phyloP scores from a whole-genome alignment of 1,140 invertebrate genomes.

The Brachionus paranguensis region DNA sequence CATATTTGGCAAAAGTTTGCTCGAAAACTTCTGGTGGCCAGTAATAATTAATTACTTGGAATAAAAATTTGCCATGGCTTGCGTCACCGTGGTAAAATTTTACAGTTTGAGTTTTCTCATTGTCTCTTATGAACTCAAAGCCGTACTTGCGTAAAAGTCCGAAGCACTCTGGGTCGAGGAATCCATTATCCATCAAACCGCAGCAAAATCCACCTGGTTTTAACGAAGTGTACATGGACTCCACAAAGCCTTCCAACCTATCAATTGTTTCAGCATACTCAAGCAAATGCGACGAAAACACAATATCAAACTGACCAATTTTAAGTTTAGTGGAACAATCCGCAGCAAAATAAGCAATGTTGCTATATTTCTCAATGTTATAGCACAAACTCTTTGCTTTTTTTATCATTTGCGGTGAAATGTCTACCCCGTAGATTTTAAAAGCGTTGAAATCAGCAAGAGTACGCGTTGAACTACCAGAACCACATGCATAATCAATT shows the following conservation, averaged over 20 bases:
- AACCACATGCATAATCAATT: constrained; percentile 13
- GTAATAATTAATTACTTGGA: background rate
- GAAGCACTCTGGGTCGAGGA: background rate
- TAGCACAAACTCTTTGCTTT: background rate
- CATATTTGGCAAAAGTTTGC: background rate
- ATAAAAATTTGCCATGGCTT: background rate
- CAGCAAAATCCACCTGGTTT: background rate
- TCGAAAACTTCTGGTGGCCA: background rate
- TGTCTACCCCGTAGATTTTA: background rate
- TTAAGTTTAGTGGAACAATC: background rate
- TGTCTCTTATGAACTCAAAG: background rate
- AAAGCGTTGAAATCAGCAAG: background rate
- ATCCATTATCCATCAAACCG: background rate
- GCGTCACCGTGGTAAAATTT: background rate
- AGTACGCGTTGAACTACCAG: background rate
- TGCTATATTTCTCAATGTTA: background rate
- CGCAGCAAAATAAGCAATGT: background rate
- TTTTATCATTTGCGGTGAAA: background rate
- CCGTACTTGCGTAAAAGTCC: background rate
- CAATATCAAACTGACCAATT: background rate
- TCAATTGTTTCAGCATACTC: background rate
- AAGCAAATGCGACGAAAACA: background rate
- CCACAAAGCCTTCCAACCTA: background rate
- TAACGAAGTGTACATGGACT: background rate
- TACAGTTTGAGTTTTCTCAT: background rate